These are phyloP conservation scores for Sylvilagus bachmani DNA, from an alignment of 2,113 vertebrate species.

Conservation along the genomic window DNA sequence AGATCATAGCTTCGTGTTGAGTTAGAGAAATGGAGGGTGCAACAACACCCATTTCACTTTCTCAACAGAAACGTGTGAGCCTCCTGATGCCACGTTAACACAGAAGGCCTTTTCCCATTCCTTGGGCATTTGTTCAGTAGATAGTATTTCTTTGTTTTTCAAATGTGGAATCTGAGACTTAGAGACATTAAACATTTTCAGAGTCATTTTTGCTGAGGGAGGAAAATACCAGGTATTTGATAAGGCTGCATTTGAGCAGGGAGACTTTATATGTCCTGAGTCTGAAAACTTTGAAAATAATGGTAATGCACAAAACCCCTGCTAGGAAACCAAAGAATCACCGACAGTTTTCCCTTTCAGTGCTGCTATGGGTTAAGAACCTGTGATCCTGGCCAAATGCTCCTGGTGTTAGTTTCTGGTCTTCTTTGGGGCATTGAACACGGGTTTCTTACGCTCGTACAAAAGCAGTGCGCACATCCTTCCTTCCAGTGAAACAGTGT, in stretches of 20 bases:
- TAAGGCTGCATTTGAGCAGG: neutral
- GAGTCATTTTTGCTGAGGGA: neutral
- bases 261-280: neutral
- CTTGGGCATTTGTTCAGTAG: neutral
- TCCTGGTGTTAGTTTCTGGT: neutral
- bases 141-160: neutral
- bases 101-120: neutral
- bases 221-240: neutral
- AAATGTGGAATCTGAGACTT: slow-evolving; percentile 12
- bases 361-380: neutral
- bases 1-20: neutral
- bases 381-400: neutral
- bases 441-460: neutral
- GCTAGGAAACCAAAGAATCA: neutral
- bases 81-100: neutral
- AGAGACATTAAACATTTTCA: neutral
- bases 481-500: neutral
- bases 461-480: neutral
- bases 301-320: neutral
- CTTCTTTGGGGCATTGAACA: slow-evolving; percentile 9
- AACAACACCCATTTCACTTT: slow-evolving; percentile 50
- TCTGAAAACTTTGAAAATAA: neutral
- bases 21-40: neutral
- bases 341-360: neutral
- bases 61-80: neutral